A percentile compares a stretch with the other conserved stretches of the same genome.
Conservation (phyloP, 2,797 vertebrate genomes). For the Glyptemys insculpta region DNA sequence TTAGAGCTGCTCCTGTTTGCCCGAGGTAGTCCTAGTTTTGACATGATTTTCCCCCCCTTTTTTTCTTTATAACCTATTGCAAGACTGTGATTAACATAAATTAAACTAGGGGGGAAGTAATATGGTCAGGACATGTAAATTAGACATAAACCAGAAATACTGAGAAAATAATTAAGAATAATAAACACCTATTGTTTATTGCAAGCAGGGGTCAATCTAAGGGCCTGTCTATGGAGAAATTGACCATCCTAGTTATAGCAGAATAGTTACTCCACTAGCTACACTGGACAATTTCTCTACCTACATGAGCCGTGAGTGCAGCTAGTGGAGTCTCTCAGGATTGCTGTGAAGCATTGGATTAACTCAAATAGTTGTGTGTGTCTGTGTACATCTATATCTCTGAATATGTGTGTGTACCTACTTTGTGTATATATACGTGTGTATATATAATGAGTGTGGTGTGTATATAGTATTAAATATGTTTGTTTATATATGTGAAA, state of each 20-base stretch:
- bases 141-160: slow-evolving; percentile 38
- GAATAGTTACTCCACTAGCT: neutral
- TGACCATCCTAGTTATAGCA: neutral
- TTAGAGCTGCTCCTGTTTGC: slow-evolving; percentile 51
- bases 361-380: no score
- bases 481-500: neutral
- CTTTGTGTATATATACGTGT: neutral
- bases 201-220: neutral
- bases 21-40: slow-evolving; percentile 15
- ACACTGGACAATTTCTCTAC: neutral
- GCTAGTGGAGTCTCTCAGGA: neutral
- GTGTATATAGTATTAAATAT: neutral
- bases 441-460: neutral
- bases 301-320: accelerated
- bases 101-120: slow-evolving; percentile 20
- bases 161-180: slow-evolving; percentile 17
- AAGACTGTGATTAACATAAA: slow-evolving; percentile 46
- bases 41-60: neutral
- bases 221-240: neutral
- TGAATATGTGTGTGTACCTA: neutral
- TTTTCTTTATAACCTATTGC: slow-evolving; percentile 46
- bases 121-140: slow-evolving; percentile 38
- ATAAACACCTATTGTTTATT: neutral
- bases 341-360: neutral
- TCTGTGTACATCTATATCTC: no score